A percentile compares a stretch with the other conserved stretches of the same genome.
Conservation (phyloP, 2,797 vertebrate genomes). For the Benthosema pterotum region DNA sequence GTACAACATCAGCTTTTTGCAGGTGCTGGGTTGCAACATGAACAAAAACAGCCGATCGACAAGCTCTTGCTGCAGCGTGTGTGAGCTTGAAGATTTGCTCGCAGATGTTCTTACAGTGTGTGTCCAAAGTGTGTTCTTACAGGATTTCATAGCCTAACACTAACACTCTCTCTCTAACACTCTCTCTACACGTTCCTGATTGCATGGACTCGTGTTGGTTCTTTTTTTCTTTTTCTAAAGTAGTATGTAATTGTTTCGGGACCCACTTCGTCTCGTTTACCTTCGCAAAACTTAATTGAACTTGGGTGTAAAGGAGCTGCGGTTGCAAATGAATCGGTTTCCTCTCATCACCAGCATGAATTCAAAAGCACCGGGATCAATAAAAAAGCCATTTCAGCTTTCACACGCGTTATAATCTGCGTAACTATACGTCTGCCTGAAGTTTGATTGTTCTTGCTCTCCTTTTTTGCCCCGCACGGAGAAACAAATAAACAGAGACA, state of each 20-base stretch:
- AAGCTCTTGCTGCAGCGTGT: too few relatives aligned
- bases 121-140: too few relatives aligned
- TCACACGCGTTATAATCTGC: constrained; percentile 8
- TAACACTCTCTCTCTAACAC: too few relatives aligned
- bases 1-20: too few relatives aligned
- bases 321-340: constrained; percentile 33
- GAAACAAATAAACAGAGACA: constrained; percentile 1
- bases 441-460: constrained; percentile 19
- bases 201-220: too few relatives aligned
- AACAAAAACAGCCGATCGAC: too few relatives aligned
- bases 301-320: constrained; percentile 38
- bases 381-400: not conserved
- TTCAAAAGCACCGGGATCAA: constrained; percentile 29
- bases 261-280: constrained; percentile 45
- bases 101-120: too few relatives aligned
- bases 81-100: too few relatives aligned
- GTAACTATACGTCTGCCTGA: not conserved
- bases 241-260: constrained; percentile 52
- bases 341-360: constrained; percentile 38
- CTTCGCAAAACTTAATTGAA: constrained; percentile 51
- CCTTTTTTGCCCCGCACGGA: constrained; percentile 13
- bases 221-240: constrained; percentile 28
- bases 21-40: too few relatives aligned
- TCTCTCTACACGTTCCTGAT: too few relatives aligned
- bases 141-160: too few relatives aligned